Conservation (phyloP, 1,140 invertebrate genomes). For the Lamellibrachia luymesi region DNA sequence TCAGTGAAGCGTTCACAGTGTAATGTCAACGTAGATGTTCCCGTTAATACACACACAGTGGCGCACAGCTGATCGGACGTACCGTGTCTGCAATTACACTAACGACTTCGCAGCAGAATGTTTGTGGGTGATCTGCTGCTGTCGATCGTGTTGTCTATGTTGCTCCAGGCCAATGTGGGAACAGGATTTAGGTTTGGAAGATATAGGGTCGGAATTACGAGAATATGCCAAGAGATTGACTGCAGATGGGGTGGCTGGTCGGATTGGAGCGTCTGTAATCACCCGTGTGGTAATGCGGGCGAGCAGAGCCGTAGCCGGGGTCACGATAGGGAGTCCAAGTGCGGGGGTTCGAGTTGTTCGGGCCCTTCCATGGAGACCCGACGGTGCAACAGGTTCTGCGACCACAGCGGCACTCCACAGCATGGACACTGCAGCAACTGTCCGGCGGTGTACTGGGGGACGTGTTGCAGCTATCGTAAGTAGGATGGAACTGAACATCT, state of each 20-base stretch:
- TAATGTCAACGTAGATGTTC: neutral
- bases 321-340: neutral
- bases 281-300: neutral
- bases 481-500: neutral
- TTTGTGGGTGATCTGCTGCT: too few species aligned
- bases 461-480: neutral
- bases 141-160: too few species aligned
- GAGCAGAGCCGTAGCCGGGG: neutral
- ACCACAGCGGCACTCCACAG: neutral
- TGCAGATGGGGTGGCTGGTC: neutral
- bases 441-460: neutral
- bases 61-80: neutral
- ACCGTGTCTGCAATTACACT: too few species aligned
- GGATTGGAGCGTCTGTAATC: neutral
- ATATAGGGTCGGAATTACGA: too few species aligned
- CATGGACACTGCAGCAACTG: neutral
- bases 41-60: neutral
- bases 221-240: too few species aligned
- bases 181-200: too few species aligned
- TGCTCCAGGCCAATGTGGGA: too few species aligned
- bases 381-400: neutral
- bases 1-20: neutral
- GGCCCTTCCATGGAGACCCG: neutral
- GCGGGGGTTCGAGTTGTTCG: neutral
- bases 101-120: neutral